Evolutionary conservation across 1,140 invertebrate genomes (phyloP), one percentile per base, ranked within the genome.

Genomic region (Trinorchestia longiramus): DNA sequence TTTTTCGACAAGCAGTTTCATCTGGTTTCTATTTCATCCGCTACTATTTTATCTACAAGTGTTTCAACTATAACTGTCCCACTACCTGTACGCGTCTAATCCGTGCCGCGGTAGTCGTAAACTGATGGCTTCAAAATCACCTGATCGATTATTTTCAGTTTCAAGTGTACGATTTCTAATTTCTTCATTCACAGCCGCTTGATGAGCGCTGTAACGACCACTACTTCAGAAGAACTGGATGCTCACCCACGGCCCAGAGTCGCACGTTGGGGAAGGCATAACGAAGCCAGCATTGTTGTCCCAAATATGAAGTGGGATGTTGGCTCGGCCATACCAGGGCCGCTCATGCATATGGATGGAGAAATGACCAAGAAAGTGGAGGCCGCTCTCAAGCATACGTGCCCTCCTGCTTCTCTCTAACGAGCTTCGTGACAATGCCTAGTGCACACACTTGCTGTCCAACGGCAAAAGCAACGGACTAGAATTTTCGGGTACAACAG

Each of bases 321-420:
- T 44, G 41, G 44, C 3, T 3, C 8, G 62, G 62, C 62, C 62
- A 77, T 11, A 77, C 15, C 62, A 28, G 44, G 6, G 92, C 19
- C 92, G 23, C 88, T 94, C 92, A 94, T 94, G 44, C 92, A 94
- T 94, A 94, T 94, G 92, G 92, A 94, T 92, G 90, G 41, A 43
- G 43, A 94, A 15, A 28, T 90, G 41, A 90, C 88, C n/a, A 41
- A 90, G 43, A 90, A 77, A 77, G 62, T 36, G 8, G 62, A 36
- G 62, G 62, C 62, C 62, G 62, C 62, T 77, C 62, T 77, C 62
- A 77, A 77, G 62, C 62, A 77, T 77, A 36, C 62, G 62, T 77
- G 62, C 62, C 62, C 62, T 36, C 11, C 62, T 77, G 62, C 62
- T 77, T 36, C 62, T 77, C 62, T 77, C 15, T 77, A 77, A 77